Base-by-base conservation (phyloP, 1,140 invertebrate genomes). In the Danaus melanippus region DNA sequence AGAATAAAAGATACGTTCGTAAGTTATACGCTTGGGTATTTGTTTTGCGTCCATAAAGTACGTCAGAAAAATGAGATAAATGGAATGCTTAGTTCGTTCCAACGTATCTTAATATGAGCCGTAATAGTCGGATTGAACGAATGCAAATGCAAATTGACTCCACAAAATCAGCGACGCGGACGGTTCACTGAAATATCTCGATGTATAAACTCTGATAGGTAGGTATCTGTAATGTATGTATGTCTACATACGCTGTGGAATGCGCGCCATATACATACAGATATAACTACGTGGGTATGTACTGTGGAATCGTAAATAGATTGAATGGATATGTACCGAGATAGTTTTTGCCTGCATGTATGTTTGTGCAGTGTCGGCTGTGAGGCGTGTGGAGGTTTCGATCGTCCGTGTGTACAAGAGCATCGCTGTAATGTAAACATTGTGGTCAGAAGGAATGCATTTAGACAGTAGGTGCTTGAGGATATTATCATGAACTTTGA, bases 401-500 rank as follows among this genome's bases (percentile, higher is more conserved):
- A 72, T 74, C 64, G 70, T 66, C 50, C 63, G 54, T 58, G 73
- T 69, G 56, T 65, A 64, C 66, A 65, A 59, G 61, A 59, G 60
- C 62, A 62, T 61, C 53, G 64, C 62, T 79, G 74, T 82, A 81
- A 82, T 85, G 82, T 84, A 83, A 86, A 86, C 79, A 86, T 80
- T 80, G 72, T 74, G 76, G 76, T 72, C 66, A 68, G 62, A 64
- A 82, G 78, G 80, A 83, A 86, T 84, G 83, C 79, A 82, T 83
- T 80, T 75, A 79, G 72, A 79, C 79, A 80, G 73, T 83, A 80
- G 79, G 76, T 84, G 76, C 70, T 82, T 65, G 74, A 74, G 72
- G 75, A 82, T 78, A 84, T 86, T 86, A 84, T 86, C 81, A 84
- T 86, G 76, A 76, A 68, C 74, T 67, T 75, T 84, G 81, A 84